Evolutionary conservation across 2,888 invertebrate genomes (phyloP), one percentile per base, ranked within the genome.

Genomic region (Drosophila villosipedis): DNA sequence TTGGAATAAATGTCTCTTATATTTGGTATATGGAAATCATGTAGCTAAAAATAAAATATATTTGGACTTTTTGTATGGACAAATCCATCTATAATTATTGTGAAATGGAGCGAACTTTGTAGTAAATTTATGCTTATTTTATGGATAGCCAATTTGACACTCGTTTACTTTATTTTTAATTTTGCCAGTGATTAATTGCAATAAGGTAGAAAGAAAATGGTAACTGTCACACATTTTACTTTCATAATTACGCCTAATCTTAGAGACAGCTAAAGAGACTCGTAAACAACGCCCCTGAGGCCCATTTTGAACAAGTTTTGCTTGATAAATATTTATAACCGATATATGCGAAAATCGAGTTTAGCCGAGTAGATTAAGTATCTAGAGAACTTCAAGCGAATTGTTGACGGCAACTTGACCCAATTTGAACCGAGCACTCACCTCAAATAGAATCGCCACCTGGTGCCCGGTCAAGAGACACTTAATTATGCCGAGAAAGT

Each of bases 401-500:
- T 33, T 49, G 41, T 67, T 58, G 66, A 69, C 64, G 39, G 55
- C 73, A 52, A 62, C 80, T 85, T 85, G 85, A 89, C 85, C 85
- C 78, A 71, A 81, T 76, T 84, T 70, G 10, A n/a, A 9, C n/a
- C 7, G 41, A 55, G 43, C 69, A 65, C 78, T 67, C 71, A 57
- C 66, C 71, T 53, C 72, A 87, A 84, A 64, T 78, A 80, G 77
- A 87, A 61, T 76, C 66, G 64, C 47, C 50, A 72, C 55, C 69
- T 75, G 67, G 75, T 89, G 83, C 28, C 80, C 82, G 80, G 75
- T 77, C 57, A 74, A 85, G 83, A 69, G 83, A 49, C 67, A 72
- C 84, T 84, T 70, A 71, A 82, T 62, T 61, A 69, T 68, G 76
- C 28, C 47, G 66, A 50, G 90, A 88, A 88, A 88, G 87, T 88